phyloP scores from a whole-genome alignment of 2,113 vertebrate genomes.

The Struthidea cinerea region DNA sequence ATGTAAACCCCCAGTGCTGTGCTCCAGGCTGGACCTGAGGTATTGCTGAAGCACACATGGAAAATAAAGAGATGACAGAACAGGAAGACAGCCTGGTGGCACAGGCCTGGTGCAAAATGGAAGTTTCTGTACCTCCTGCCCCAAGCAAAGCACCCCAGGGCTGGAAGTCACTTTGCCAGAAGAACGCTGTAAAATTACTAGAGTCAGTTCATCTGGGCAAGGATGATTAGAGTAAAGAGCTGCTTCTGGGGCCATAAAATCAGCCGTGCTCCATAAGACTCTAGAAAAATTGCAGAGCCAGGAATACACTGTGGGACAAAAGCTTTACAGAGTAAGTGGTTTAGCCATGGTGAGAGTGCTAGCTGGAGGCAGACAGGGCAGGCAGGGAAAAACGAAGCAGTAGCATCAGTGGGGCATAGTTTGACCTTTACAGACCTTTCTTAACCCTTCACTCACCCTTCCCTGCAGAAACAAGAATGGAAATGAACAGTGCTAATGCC shows the following conservation, averaged over 20 bases:
- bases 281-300: not conserved
- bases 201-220: not conserved
- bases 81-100: not conserved
- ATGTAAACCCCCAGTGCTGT: not conserved
- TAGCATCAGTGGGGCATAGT: not conserved
- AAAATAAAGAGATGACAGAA: not conserved
- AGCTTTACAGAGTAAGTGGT: not conserved
- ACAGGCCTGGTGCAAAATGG: not conserved
- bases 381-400: not conserved
- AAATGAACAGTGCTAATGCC: not conserved
- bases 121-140: not conserved
- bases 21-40: not conserved
- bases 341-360: not conserved
- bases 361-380: not conserved
- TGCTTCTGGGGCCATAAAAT: slow-evolving; percentile 22
- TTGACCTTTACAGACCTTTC: not conserved
- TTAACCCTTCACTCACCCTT: not conserved
- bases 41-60: not conserved
- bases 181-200: not conserved
- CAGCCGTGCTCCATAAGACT: not conserved
- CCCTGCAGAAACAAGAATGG: not conserved
- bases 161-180: not conserved
- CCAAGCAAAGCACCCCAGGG: not conserved
- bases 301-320: not conserved
- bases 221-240: slow-evolving; percentile 6